Conservation (phyloP, 2,113 vertebrate species). For the Equus quagga region DNA sequence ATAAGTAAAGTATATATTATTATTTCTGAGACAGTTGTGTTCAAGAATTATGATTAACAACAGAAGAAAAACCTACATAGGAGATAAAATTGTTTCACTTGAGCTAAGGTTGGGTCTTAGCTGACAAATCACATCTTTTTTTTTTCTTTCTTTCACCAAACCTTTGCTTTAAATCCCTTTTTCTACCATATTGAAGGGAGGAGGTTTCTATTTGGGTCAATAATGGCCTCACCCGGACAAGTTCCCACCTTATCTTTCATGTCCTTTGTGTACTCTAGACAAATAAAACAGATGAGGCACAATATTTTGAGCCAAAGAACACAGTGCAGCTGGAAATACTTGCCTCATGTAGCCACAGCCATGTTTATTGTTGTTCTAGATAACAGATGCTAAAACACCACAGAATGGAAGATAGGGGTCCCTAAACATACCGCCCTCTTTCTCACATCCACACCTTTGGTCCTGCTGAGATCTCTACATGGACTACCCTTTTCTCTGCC, state of each 20-base stretch:
- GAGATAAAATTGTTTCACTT: neutral
- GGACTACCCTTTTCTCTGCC: neutral
- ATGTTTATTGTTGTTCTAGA: slow-evolving; percentile 58
- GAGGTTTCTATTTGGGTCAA: slow-evolving; percentile 9
- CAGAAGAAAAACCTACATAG: neutral
- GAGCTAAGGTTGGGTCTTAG: neutral
- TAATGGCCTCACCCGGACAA: slow-evolving; percentile 47
- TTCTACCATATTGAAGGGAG: neutral
- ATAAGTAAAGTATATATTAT: neutral
- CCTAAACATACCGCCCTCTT: neutral
- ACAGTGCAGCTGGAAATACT: slow-evolving; percentile 70
- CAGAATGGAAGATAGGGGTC: neutral
- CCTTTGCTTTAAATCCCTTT: neutral
- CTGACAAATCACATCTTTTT: neutral
- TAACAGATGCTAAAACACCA: neutral
- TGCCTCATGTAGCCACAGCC: slow-evolving; percentile 25
- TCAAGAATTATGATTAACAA: neutral
- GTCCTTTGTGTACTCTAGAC: slow-evolving; percentile 71
- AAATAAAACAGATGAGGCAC: slow-evolving; percentile 63
- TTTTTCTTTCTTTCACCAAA: slow-evolving; percentile 20
- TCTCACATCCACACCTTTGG: neutral
- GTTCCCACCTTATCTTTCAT: slow-evolving; percentile 66
- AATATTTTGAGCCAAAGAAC: slow-evolving; percentile 64
- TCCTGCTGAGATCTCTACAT: neutral
- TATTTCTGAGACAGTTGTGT: neutral